These are phyloP conservation scores for Eutrigla gurnardus DNA, from an alignment of 2,797 vertebrate genomes.

Conservation along the genomic window DNA sequence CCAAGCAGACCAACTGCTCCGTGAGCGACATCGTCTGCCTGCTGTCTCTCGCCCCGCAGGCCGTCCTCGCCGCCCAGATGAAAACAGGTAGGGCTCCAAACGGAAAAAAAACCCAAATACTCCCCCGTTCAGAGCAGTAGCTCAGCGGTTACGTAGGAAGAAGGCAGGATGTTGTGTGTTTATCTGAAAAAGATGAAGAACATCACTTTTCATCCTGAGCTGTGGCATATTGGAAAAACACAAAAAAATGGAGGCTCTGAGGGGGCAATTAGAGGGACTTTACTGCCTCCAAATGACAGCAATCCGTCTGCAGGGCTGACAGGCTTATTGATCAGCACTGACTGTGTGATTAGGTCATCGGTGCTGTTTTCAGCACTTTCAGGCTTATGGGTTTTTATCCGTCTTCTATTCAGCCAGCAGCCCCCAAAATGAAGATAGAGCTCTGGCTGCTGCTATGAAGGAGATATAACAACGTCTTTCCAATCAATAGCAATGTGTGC, in stretches of 20 bases:
- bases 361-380: conserved; percentile 16
- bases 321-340: conserved; percentile 55
- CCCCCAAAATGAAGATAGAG: background rate
- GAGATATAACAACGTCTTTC: background rate
- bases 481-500: background rate
- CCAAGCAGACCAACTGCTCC: conserved; percentile 82
- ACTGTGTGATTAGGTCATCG: conserved; percentile 22
- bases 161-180: conserved; percentile 14
- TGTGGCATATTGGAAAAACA: conserved; percentile 24
- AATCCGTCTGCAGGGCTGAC: conserved; percentile 31
- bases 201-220: conserved; percentile 14
- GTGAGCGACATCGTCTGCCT: conserved; percentile 79
- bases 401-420: background rate
- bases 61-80: conserved; percentile 81
- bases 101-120: background rate
- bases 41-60: conserved; percentile 78
- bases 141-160: conserved; percentile 56
- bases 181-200: conserved; percentile 45
- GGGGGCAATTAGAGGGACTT: conserved; percentile 41
- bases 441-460: background rate
- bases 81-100: conserved; percentile 79
- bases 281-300: conserved; percentile 35
- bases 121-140: conserved; percentile 46
- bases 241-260: conserved; percentile 24
- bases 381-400: background rate